A percentile compares a stretch with the other conserved stretches of the same genome.
phyloP scores from a whole-genome alignment of 2,888 invertebrate genomes.

The Parascotia fuliginaria region DNA sequence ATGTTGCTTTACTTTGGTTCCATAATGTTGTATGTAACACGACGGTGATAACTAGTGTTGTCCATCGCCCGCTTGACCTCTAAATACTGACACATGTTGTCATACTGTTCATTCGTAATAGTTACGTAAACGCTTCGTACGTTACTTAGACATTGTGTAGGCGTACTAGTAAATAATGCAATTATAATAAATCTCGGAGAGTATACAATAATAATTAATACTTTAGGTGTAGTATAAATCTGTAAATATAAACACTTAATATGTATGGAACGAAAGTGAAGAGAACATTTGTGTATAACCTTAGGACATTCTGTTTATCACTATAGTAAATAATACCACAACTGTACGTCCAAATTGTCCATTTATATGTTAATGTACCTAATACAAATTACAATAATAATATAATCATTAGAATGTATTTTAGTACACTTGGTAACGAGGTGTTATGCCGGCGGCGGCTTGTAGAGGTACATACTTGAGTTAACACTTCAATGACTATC shows the following conservation, averaged over 20 bases:
- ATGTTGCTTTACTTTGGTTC: conserved; percentile 80
- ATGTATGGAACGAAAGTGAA: conserved; percentile 78
- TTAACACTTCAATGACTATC: conserved; percentile 76
- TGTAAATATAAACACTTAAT: conserved; percentile 63
- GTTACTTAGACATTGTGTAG: conserved; percentile 4
- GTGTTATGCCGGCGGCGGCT: conserved; percentile 62
- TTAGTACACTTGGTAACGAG: conserved; percentile 74
- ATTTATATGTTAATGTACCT: conserved; percentile 85
- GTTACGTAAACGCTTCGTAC: too few relatives aligned
- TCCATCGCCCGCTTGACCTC: conserved; percentile 4
- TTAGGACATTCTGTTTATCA: conserved; percentile 67
- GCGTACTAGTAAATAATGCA: conserved; percentile 34
- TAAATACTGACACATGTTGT: too few relatives aligned
- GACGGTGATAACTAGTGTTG: conserved; percentile 16
- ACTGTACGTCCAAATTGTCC: conserved; percentile 87
- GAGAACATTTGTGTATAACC: conserved; percentile 56
- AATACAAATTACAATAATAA: conserved; percentile 84
- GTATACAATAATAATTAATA: conserved; percentile 58
- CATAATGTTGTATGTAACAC: conserved; percentile 51
- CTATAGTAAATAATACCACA: conserved; percentile 75
- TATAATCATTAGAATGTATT: conserved; percentile 81
- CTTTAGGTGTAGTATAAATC: conserved; percentile 48
- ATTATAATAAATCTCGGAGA: conserved; percentile 40
- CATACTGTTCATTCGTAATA: too few relatives aligned
- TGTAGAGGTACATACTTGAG: conserved; percentile 64